A percentile compares a stretch with the other conserved stretches of the same genome.
Evolutionary conservation across 2,888 invertebrate genomes (phyloP).

Genomic region (Parnassius smintheus): DNA sequence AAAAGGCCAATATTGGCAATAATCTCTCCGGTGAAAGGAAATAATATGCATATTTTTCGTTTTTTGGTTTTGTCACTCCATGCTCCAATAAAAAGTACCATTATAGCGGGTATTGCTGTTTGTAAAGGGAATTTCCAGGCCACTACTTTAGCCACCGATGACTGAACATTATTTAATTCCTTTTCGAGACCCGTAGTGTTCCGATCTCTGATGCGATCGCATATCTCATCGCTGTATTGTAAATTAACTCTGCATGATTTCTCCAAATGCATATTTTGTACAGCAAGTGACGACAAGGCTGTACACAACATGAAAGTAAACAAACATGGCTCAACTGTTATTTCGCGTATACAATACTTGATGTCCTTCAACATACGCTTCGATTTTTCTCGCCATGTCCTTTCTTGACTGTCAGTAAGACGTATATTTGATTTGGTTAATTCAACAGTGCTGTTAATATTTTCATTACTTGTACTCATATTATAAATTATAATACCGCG

Average conservation of each 20-base stretch:
- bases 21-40: constrained; percentile 80
- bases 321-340: constrained; percentile 85
- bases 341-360: constrained; percentile 58
- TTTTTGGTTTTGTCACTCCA: constrained; percentile 83
- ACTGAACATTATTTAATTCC: constrained; percentile 67
- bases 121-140: constrained; percentile 82
- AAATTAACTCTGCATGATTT: constrained; percentile 81
- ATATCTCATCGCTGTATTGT: constrained; percentile 73
- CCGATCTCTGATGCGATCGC: constrained; percentile 69
- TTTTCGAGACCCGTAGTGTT: constrained; percentile 68
- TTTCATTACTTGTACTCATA: constrained; percentile 60
- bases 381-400: constrained; percentile 58
- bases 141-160: constrained; percentile 74
- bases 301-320: constrained; percentile 84
- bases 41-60: constrained; percentile 80
- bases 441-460: constrained; percentile 50
- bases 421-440: constrained; percentile 63
- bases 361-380: constrained; percentile 61
- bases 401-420: constrained; percentile 51
- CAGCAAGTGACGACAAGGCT: constrained; percentile 83
- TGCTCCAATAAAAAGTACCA: constrained; percentile 82
- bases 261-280: constrained; percentile 81
- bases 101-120: constrained; percentile 79
- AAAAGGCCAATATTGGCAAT: constrained; percentile 76
- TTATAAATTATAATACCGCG: constrained; percentile 34